Evolutionary conservation across 2,113 vertebrate genomes (phyloP).

Genomic region (Forbesichthys papilliferus): DNA sequence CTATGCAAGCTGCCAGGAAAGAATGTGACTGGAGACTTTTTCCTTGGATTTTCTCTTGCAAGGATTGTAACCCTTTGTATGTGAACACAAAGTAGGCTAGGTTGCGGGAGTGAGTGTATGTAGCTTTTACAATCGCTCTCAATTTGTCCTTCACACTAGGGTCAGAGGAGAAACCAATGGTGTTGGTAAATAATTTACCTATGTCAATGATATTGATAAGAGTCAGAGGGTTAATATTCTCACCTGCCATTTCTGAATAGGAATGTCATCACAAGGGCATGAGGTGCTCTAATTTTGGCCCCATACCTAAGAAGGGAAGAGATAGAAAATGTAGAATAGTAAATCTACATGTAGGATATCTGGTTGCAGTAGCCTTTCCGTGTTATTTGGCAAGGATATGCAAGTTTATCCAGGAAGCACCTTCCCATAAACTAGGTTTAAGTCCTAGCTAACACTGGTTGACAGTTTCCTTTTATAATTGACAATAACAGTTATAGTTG

Average conservation of each 20-base stretch:
- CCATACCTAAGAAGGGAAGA: slow-evolving; percentile 82
- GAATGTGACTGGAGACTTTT: slow-evolving; percentile 84
- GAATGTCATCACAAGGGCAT: slow-evolving; percentile 98
- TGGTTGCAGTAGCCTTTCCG: neutral
- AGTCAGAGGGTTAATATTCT: neutral
- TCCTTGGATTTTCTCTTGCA: slow-evolving; percentile 84
- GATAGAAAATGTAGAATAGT: neutral
- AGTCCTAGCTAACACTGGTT: no score
- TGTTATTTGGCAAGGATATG: neutral
- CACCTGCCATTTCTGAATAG: slow-evolving; percentile 95
- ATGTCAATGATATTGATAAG: neutral
- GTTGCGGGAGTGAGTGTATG: slow-evolving; percentile 89
- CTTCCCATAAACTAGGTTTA: no score
- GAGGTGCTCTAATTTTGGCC: slow-evolving; percentile 92
- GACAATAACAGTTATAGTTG: no score
- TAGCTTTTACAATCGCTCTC: slow-evolving; percentile 84
- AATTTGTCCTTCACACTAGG: slow-evolving; percentile 88
- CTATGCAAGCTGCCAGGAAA: slow-evolving; percentile 90
- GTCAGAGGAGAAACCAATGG: slow-evolving; percentile 30
- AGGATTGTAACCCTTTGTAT: slow-evolving; percentile 87
- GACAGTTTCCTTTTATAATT: no score
- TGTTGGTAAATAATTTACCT: neutral
- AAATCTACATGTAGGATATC: neutral
- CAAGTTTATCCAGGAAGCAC: no score
- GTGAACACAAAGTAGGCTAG: slow-evolving; percentile 91